Evolutionary conservation across 2,113 vertebrate species (phyloP).

Genomic region (Megaceryle maxima): DNA sequence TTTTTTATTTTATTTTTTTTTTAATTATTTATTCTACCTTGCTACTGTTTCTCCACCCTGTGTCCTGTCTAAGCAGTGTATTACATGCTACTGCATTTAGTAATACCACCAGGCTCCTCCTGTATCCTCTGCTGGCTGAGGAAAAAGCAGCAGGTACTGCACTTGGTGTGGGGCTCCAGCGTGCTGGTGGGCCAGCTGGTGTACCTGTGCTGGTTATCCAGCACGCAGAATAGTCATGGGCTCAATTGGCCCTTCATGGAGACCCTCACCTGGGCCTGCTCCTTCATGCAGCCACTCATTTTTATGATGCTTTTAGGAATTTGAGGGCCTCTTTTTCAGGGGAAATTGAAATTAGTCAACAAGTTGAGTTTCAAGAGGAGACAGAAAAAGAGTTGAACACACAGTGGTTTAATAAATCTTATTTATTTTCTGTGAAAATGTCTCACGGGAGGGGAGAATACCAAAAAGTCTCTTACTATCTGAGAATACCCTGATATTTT

Average conservation of each 20-base stretch:
- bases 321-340: neutral
- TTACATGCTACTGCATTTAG: neutral
- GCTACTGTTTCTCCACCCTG: neutral
- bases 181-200: neutral
- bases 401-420: neutral
- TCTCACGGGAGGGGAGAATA: neutral
- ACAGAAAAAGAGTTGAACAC: neutral
- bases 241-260: neutral
- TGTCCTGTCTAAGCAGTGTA: neutral
- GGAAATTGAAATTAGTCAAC: neutral
- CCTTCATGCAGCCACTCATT: neutral
- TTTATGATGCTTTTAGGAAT: neutral
- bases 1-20: neutral
- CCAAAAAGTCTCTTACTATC: neutral
- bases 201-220: neutral
- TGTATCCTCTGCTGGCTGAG: neutral
- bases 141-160: neutral
- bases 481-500: neutral
- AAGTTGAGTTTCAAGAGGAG: neutral
- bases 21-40: neutral
- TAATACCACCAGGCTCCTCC: neutral
- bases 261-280: neutral
- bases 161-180: fast-evolving
- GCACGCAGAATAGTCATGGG: neutral
- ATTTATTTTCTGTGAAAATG: neutral